These are phyloP conservation scores for Sebastes matsubarae DNA, from an alignment of 2,797 vertebrate species.

Conservation along the genomic window DNA sequence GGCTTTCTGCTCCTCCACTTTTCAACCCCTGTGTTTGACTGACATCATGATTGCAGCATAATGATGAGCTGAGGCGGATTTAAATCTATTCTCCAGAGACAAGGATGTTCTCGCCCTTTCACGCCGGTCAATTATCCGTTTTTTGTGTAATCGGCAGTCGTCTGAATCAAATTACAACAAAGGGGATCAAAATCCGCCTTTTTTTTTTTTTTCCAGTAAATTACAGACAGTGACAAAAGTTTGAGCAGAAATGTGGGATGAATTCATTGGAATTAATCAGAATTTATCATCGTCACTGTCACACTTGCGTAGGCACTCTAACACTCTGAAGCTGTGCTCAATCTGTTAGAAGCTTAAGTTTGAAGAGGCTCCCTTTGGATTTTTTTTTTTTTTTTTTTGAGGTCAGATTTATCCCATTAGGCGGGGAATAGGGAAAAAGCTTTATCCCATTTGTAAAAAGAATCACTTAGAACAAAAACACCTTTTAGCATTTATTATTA, in stretches of 20 bases:
- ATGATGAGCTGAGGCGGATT: constrained; percentile 48
- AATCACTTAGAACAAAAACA: constrained; percentile 22
- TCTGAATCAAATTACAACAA: constrained; percentile 59
- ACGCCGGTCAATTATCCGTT: constrained; percentile 62
- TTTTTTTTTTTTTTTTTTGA: constrained; percentile 7
- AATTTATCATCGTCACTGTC: constrained; percentile 49
- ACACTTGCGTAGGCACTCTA: constrained; percentile 31
- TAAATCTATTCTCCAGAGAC: constrained; percentile 55
- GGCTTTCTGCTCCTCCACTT: background rate
- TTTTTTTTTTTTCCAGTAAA: constrained; percentile 38
- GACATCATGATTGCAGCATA: constrained; percentile 54
- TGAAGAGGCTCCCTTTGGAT: constrained; percentile 34
- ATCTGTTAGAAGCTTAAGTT: constrained; percentile 11
- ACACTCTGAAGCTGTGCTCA: constrained; percentile 32
- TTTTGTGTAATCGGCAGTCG: constrained; percentile 28
- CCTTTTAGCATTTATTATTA: constrained; percentile 37
- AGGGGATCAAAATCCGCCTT: constrained; percentile 43
- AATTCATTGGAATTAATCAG: constrained; percentile 56
- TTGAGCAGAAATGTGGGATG: constrained; percentile 37
- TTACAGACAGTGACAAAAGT: constrained; percentile 42
- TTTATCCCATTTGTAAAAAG: constrained; percentile 30
- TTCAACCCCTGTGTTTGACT: constrained; percentile 39
- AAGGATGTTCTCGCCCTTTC: constrained; percentile 53
- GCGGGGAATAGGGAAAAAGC: background rate
- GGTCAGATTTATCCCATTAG: constrained; percentile 38